Percentiles rank a stretch among this genome's conserved stretches.
These are phyloP conservation scores for Heliothis subflexa DNA, from an alignment of 1,140 invertebrate genomes.

Conservation along the genomic window DNA sequence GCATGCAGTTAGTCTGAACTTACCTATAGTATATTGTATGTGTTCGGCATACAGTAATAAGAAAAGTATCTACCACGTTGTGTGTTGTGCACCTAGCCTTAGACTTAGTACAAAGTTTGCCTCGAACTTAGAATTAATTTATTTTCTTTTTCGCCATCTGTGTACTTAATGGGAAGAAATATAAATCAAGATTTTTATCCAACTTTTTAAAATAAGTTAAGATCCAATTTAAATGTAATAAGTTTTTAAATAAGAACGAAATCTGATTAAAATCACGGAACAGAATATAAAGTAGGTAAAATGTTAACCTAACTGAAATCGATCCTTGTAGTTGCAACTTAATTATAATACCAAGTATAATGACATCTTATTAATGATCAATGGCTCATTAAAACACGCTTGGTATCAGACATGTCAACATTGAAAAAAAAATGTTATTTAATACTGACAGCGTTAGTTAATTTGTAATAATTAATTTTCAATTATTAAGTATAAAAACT, in stretches of 20 bases:
- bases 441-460: constrained; percentile 28
- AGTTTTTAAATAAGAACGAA: too few relatives aligned
- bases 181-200: too few relatives aligned
- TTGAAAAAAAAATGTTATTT: background rate
- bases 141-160: too few relatives aligned
- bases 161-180: background rate
- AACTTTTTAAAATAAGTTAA: too few relatives aligned
- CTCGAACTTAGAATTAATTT: too few relatives aligned
- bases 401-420: background rate
- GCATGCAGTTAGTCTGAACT: constrained; percentile 20
- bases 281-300: too few relatives aligned
- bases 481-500: constrained; percentile 20
- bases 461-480: constrained; percentile 41
- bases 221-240: too few relatives aligned
- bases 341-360: too few relatives aligned
- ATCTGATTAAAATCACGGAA: too few relatives aligned
- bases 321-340: too few relatives aligned
- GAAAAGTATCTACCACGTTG: background rate
- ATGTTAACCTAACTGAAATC: too few relatives aligned
- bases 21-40: constrained; percentile 20
- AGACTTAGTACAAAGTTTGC: background rate
- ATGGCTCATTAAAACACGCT: background rate
- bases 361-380: too few relatives aligned
- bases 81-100: background rate
- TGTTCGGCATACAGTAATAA: constrained; percentile 2